Evolutionary conservation across 2,888 invertebrate species (phyloP), one percentile per base, ranked within the genome.

Genomic region (Thalpophila matura): DNA sequence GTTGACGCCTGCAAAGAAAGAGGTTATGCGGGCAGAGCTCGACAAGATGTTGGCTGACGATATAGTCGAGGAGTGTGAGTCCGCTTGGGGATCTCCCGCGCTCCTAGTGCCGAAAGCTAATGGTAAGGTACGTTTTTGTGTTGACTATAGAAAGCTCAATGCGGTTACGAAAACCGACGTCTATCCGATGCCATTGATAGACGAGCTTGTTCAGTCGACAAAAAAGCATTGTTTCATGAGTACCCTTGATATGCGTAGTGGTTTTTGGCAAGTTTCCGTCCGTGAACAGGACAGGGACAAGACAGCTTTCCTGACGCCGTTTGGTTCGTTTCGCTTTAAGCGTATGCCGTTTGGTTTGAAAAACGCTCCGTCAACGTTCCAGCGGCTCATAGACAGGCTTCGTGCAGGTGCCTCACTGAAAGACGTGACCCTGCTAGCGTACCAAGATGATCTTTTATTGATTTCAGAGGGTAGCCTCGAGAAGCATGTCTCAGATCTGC

Each of bases 171-270:
- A n/a, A n/a, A n/a, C n/a, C n/a, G n/a, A n/a, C n/a, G n/a, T n/a
- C n/a, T n/a, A 37, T 37, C 37, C 37, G 18, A 37, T 37, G 37
- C 37, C 37, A 18, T 37, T 37, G 37, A 37, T 37, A 37, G 37
- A 37, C 18, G 37, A 37, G 37, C 37, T 37, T 37, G 37, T 37
- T 14, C 16, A 14, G 16, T 37, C 37, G 3, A 37, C 37, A 37
- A 37, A 40, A 40, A 40, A 40, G 22, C 20, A 40, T 22, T 40
- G 10, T 37, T 37, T 37, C 7, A 37, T 37, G 37, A 37, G 37
- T 37, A 37, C 37, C 9, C n/a, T n/a, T n/a, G n/a, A n/a, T n/a
- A n/a, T n/a, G n/a, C n/a, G n/a, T n/a, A n/a, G n/a, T n/a, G n/a
- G n/a, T n/a, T n/a, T n/a, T n/a, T n/a, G n/a, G n/a, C n/a, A n/a